Conservation (phyloP, 2,888 invertebrate genomes). For the Taphrorychus bicolor region DNA sequence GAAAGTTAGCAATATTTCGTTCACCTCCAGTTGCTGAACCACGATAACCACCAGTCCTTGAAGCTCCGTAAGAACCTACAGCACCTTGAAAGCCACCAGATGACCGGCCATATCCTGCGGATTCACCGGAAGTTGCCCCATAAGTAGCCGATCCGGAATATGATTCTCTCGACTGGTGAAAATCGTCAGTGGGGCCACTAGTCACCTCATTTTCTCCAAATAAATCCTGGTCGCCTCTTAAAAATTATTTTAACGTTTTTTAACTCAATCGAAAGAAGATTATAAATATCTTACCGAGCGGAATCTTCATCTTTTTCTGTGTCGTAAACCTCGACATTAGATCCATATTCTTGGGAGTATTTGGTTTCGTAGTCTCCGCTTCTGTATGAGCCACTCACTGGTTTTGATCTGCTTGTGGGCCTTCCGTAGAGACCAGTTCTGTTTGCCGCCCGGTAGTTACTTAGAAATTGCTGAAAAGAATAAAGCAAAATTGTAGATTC, state of each 20-base stretch:
- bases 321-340: conserved; percentile 10
- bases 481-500: conserved; percentile 9
- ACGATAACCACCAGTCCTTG: conserved; percentile 1
- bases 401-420: conserved; percentile 31
- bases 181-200: not conserved
- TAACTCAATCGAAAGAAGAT: not conserved
- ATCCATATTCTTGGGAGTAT: conserved; percentile 9
- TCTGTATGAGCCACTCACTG: conserved; percentile 22
- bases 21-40: not conserved
- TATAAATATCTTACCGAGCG: not conserved
- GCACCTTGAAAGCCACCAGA: not conserved
- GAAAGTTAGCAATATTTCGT: too few species aligned
- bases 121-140: conserved; percentile 2
- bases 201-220: conserved; percentile 3
- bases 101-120: not conserved
- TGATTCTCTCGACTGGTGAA: not conserved
- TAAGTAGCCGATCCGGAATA: not conserved
- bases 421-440: conserved; percentile 50
- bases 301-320: not conserved
- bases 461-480: conserved; percentile 53
- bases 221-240: conserved; percentile 11
- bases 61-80: conserved; percentile 2
- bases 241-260: not conserved
- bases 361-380: conserved; percentile 24
- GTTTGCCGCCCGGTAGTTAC: conserved; percentile 47